Evolutionary conservation across 2,888 invertebrate genomes (phyloP).

Genomic region (Aporophyla lueneburgensis): DNA sequence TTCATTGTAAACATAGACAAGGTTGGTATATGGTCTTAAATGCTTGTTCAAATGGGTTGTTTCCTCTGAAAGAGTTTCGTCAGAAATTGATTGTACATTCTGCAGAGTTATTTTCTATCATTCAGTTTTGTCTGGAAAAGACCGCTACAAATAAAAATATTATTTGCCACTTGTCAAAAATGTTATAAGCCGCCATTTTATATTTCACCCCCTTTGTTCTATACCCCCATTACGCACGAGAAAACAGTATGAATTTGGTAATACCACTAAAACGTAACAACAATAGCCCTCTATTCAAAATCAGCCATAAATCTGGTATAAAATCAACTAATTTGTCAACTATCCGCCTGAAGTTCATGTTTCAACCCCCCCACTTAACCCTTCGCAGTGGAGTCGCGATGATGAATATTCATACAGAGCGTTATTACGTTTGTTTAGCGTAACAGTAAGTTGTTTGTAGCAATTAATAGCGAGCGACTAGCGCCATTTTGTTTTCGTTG

Average conservation of each 20-base stretch:
- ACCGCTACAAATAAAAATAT: background rate
- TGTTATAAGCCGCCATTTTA: background rate
- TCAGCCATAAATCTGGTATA: slow-evolving; percentile 7
- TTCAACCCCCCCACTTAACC: slow-evolving; percentile 47
- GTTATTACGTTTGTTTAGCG: slow-evolving; percentile 83
- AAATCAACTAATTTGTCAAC: slow-evolving; percentile 43
- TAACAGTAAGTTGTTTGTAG: slow-evolving; percentile 78
- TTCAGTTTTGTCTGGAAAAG: background rate
- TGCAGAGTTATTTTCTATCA: background rate
- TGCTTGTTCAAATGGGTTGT: background rate
- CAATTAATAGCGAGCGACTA: slow-evolving; percentile 70
- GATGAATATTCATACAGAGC: slow-evolving; percentile 85
- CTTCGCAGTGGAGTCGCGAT: slow-evolving; percentile 62
- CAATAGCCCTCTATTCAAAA: background rate
- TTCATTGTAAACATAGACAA: background rate
- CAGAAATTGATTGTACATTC: background rate
- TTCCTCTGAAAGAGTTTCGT: background rate
- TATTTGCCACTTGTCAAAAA: background rate
- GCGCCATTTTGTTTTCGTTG: slow-evolving; percentile 62
- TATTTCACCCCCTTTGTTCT: background rate
- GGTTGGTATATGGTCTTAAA: background rate
- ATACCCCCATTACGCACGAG: background rate
- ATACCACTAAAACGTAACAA: slow-evolving; percentile 10
- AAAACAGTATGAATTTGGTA: slow-evolving; percentile 1
- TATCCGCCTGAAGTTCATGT: slow-evolving; percentile 56